phyloP scores from a whole-genome alignment of 1,140 invertebrate species.

The Leptinotarsa undecemlineata region DNA sequence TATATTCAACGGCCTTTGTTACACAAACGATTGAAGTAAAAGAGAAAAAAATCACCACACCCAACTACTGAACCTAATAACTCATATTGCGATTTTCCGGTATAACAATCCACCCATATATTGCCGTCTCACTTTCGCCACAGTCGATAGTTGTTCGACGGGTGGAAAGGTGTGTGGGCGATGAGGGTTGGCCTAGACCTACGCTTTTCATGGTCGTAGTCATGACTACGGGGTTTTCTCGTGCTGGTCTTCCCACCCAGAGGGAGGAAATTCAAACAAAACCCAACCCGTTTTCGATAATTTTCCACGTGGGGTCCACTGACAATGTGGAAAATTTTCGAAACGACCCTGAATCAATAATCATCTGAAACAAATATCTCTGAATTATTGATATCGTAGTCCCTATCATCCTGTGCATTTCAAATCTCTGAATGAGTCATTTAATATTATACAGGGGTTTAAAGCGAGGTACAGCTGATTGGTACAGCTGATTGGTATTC shows the following conservation, averaged over 20 bases:
- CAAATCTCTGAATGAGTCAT: too few relatives aligned
- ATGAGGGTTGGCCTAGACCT: conserved; percentile 9
- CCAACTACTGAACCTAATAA: not conserved
- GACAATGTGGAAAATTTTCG: not conserved
- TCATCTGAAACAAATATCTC: too few relatives aligned
- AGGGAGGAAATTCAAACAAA: not conserved
- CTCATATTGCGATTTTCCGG: not conserved
- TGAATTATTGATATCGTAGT: too few relatives aligned
- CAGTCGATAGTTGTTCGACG: not conserved
- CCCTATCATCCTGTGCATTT: too few relatives aligned
- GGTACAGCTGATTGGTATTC: too few relatives aligned
- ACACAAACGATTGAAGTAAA: too few relatives aligned
- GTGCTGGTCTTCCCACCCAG: not conserved
- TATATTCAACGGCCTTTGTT: too few relatives aligned
- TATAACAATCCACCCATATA: not conserved
- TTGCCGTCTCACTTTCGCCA: not conserved
- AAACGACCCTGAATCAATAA: too few relatives aligned
- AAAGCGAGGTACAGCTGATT: too few relatives aligned
- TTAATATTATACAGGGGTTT: too few relatives aligned
- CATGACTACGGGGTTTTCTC: conserved; percentile 3
- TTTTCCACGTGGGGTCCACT: not conserved
- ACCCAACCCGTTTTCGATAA: not conserved
- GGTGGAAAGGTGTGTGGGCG: not conserved
- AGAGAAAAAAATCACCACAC: too few relatives aligned
- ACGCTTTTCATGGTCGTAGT: conserved; percentile 11